Base-by-base conservation (phyloP, 1,140 invertebrate species). In the Stratiolaelaps scimitus region DNA sequence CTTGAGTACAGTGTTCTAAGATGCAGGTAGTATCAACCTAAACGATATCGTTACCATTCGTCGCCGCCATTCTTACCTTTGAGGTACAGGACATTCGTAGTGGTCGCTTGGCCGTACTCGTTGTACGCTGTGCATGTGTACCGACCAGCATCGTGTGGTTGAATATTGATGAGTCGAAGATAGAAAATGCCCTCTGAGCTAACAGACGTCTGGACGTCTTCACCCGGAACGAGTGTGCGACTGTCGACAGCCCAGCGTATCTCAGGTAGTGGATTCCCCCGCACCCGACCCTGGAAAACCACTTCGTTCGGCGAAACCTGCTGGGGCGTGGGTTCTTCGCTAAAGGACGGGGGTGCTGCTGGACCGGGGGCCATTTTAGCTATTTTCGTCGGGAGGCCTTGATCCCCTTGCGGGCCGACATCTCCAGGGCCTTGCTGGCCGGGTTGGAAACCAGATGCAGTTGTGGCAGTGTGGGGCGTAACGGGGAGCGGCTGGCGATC, bases 41-140 rank as follows among this genome's bases (percentile, higher is more conserved):
- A n/a, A n/a, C n/a, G n/a, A n/a, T n/a, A n/a, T n/a, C 34, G 10
- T 40, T 40, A 4, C 34, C 34, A 40, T 40, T 4, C 10, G 34
- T 40, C 10, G 4, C 34, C 34, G 34, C 34, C 20, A 69, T 19
- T 29, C 19, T 82, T 78, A 56, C 71, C 72, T 26, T 83, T 79
- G 71, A 85, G 82, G 67, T 83, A 79, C 65, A 90, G 77, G 73
- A 84, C 84, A 20, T 84, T 84, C 45, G 83, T 84, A 29, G 85
- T 86, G 23, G 84, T 84, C n/a, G 84, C 85, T 67, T 85, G 83
- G 43, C 88, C 88, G 68, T 83, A 83, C 15, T 80, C 74, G 76
- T 90, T 91, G 29, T 81, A 81, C 7, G 86, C 86, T 73, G 81
- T 82, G 73, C 85, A 88, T 10, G 84, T 84, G 76, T 89, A 89